Conservation (phyloP, 2,888 invertebrate genomes). For the Phorcus lineatus region DNA sequence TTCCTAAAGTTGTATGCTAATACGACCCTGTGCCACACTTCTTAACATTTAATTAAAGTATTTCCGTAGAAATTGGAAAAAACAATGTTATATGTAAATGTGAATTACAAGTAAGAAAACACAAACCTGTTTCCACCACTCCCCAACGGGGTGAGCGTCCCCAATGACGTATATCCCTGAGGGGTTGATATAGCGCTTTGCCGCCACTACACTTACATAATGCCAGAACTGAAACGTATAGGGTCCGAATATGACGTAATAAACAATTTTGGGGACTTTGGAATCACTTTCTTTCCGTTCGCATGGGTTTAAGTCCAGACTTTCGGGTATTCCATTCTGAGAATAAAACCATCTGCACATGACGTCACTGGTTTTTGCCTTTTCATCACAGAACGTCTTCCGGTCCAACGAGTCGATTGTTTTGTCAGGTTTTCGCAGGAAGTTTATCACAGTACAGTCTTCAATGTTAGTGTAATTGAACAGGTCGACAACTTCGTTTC, state of each 20-base stretch:
- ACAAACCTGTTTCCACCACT: conserved; percentile 36
- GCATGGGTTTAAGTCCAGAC: conserved; percentile 10
- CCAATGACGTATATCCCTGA: conserved; percentile 41
- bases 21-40: too few relatives aligned
- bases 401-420: conserved; percentile 9
- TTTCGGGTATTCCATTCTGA: background rate
- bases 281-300: background rate
- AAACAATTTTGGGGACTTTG: conserved; percentile 35
- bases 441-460: conserved; percentile 27
- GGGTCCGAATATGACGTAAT: conserved; percentile 41
- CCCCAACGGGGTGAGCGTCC: conserved; percentile 38
- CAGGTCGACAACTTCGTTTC: background rate
- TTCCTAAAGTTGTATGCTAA: too few relatives aligned
- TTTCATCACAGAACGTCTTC: conserved; percentile 28
- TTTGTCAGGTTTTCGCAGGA: conserved; percentile 25
- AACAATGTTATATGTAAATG: too few relatives aligned
- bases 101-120: background rate
- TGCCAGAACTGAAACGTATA: conserved; percentile 40
- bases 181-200: conserved; percentile 33
- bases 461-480: background rate
- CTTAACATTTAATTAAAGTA: too few relatives aligned
- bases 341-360: conserved; percentile 1
- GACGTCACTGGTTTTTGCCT: conserved; percentile 15
- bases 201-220: conserved; percentile 36
- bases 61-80: too few relatives aligned